A percentile compares a stretch with the other conserved stretches of the same genome.
These are phyloP conservation scores for Cyrtonyx montezumae DNA, from an alignment of 2,113 vertebrate species.

Conservation along the genomic window DNA sequence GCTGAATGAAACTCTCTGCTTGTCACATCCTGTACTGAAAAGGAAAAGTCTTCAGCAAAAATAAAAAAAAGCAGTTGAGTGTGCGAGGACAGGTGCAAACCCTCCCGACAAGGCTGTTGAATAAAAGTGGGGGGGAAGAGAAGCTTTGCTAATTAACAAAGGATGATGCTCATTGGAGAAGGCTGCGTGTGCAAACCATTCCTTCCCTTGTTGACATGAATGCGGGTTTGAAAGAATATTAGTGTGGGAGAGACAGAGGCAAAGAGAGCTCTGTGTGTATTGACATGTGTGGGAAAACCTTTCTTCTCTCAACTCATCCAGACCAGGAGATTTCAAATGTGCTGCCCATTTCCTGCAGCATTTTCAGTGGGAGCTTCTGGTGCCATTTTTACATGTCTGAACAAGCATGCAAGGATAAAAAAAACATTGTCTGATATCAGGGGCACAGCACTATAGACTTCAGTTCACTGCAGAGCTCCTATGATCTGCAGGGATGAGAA, in stretches of 20 bases:
- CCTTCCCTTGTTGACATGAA: rapidly evolving
- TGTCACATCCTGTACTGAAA: background rate
- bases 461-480: background rate
- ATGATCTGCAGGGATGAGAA: background rate
- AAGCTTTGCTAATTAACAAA: background rate
- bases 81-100: background rate
- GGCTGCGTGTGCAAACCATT: rapidly evolving
- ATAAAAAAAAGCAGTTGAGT: background rate
- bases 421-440: background rate
- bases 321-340: background rate
- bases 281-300: background rate
- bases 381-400: background rate
- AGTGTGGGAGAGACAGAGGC: background rate
- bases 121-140: background rate
- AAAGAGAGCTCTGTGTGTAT: background rate
- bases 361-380: background rate
- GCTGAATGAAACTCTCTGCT: background rate
- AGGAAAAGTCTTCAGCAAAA: constrained; percentile 6
- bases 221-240: background rate
- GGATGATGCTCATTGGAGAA: background rate
- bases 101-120: background rate
- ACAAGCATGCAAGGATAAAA: background rate
- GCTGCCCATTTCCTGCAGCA: background rate
- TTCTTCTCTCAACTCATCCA: background rate
- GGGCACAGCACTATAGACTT: background rate